Evolutionary conservation across 2,888 invertebrate genomes (phyloP).

Genomic region (Andrena minutula): DNA sequence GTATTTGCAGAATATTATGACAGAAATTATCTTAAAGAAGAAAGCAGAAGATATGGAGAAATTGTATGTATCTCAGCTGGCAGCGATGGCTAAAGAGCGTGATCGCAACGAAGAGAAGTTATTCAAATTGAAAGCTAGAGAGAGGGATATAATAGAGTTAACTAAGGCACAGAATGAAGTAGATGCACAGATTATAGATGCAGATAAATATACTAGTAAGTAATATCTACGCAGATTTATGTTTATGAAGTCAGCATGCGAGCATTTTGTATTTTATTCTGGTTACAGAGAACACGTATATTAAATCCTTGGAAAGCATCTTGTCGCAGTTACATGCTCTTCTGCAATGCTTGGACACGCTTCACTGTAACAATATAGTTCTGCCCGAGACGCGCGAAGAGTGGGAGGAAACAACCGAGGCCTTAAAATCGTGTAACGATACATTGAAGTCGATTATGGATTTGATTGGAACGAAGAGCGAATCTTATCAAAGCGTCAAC

Average conservation of each 20-base stretch:
- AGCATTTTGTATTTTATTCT: conserved; percentile 17
- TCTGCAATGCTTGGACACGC: conserved; percentile 66
- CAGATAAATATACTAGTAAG: conserved; percentile 60
- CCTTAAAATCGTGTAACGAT: conserved; percentile 56
- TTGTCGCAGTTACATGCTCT: conserved; percentile 60
- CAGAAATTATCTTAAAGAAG: conserved; percentile 65
- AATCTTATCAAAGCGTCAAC: conserved; percentile 54
- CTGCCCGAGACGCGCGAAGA: conserved; percentile 69
- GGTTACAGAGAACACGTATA: conserved; percentile 59
- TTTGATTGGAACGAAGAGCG: conserved; percentile 59
- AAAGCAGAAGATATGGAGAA: conserved; percentile 63
- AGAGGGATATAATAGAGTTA: conserved; percentile 65
- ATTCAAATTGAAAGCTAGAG: conserved; percentile 62
- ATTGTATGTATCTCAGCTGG: conserved; percentile 58
- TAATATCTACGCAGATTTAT: background rate
- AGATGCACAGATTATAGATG: conserved; percentile 62
- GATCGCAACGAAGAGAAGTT: conserved; percentile 64
- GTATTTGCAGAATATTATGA: conserved; percentile 66
- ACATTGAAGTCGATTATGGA: conserved; percentile 60
- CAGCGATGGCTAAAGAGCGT: conserved; percentile 64
- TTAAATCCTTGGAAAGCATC: conserved; percentile 49
- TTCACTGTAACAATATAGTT: conserved; percentile 70
- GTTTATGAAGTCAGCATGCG: background rate
- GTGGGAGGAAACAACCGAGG: conserved; percentile 42
- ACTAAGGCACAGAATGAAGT: conserved; percentile 61